A percentile compares a stretch with the other conserved stretches of the same genome.
Evolutionary conservation across 1,140 invertebrate genomes (phyloP).

Genomic region (Catajapyx aquilonaris): DNA sequence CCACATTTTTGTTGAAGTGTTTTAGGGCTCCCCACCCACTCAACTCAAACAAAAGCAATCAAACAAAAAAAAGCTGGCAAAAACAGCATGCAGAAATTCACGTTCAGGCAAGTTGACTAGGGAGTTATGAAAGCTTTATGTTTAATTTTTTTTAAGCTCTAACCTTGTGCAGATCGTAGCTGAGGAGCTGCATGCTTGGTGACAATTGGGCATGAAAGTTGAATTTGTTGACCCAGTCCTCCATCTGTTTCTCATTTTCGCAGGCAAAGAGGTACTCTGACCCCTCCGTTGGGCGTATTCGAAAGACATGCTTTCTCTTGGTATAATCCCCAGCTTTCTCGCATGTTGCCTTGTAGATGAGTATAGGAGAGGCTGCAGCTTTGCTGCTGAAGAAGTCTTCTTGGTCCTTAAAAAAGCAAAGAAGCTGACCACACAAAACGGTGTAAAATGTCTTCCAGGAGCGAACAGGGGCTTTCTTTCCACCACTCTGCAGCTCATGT

Average conservation of each 20-base stretch:
- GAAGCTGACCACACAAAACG: conserved; percentile 82
- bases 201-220: conserved; percentile 79
- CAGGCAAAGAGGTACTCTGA: conserved; percentile 82
- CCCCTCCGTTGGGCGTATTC: conserved; percentile 66
- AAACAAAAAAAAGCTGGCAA: conserved; percentile 6
- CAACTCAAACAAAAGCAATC: conserved; percentile 1
- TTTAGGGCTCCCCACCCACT: no score
- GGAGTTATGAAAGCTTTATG: background rate
- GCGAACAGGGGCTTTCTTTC: conserved; percentile 78
- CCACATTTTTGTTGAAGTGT: no score
- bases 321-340: conserved; percentile 78
- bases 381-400: conserved; percentile 73
- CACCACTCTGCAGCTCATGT: conserved; percentile 78
- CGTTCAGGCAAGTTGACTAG: background rate
- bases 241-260: conserved; percentile 46
- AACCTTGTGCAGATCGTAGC: conserved; percentile 41
- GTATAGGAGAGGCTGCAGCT: conserved; percentile 71
- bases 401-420: conserved; percentile 96
- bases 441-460: conserved; percentile 93
- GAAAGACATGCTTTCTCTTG: conserved; percentile 83
- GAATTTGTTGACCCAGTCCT: conserved; percentile 87
- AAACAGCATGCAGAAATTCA: conserved; percentile 5
- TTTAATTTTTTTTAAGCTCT: no score
- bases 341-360: conserved; percentile 66
- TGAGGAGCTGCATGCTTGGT: conserved; percentile 66